Base-by-base conservation (phyloP, 2,888 invertebrate species). In the Dermolepida albohirtum region DNA sequence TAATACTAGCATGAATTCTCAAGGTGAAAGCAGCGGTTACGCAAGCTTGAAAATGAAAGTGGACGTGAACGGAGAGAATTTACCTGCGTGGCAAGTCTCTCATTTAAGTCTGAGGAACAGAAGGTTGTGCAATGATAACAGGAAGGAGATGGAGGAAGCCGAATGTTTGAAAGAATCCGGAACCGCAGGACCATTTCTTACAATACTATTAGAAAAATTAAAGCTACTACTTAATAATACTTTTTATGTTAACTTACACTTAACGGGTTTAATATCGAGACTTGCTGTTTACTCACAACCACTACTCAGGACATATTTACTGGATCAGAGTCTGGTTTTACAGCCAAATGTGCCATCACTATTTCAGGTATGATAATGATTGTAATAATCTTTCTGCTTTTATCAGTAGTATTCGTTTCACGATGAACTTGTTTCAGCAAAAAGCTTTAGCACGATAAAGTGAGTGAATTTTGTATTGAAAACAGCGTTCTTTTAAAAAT, bases 341-440 rank as follows among this genome's bases (percentile, higher is more conserved):
- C 95, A 96, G 81, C 96, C 96, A 1, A 93, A 93, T 78, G 93
- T 97, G 79, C 93, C 94, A 80, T 96, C 95, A 2, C 87, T 97
- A 72, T 92, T 93, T 82, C 96, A 96, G 89, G 96, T 95, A 80
- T 81, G 27, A 17, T 39, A 12, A 40, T 41, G 1, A 14, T 22
- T 16, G 40, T 40, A 40, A 40, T 2, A 39, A 7, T 10, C 10
- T 34, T 34, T 8, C n/a, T n/a, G n/a, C n/a, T n/a, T n/a, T n/a
- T n/a, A n/a, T n/a, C n/a, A n/a, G n/a, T n/a, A n/a, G n/a, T n/a
- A n/a, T n/a, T n/a, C n/a, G n/a, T n/a, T n/a, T n/a, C n/a, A n/a
- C n/a, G n/a, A n/a, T n/a, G n/a, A n/a, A n/a, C n/a, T n/a, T n/a
- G n/a, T n/a, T n/a, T n/a, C n/a, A n/a, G n/a, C n/a, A n/a, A n/a